Conservation (phyloP, 2,888 invertebrate species). For the Rhingia rostrata region DNA sequence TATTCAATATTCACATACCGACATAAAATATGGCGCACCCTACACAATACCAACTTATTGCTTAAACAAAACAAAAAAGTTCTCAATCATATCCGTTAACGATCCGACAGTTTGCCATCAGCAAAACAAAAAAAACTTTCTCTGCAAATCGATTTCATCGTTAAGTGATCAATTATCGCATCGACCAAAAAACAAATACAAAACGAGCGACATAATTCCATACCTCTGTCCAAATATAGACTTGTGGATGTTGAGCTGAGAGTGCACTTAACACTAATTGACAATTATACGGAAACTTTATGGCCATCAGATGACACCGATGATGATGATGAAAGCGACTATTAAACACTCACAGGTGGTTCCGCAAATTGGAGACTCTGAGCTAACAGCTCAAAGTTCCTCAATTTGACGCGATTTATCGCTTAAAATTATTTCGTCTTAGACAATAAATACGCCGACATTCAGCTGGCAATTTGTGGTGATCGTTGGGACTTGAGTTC, state of each 20-base stretch:
- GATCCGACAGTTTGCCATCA: no score
- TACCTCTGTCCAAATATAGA: neutral
- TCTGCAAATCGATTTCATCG: constrained; percentile 12
- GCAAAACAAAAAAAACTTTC: constrained; percentile 6
- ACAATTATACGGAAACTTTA: constrained; percentile 34
- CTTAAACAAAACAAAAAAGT: no score
- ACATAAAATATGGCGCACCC: no score
- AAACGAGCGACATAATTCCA: constrained; percentile 8
- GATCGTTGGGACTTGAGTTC: constrained; percentile 7
- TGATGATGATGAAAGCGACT: constrained; percentile 16
- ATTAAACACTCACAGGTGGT: constrained; percentile 18
- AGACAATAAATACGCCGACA: constrained; percentile 26
- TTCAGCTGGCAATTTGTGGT: constrained; percentile 40
- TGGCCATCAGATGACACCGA: constrained; percentile 5
- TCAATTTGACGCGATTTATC: constrained; percentile 7
- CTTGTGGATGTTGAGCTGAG: neutral
- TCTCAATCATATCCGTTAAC: no score
- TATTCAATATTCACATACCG: no score
- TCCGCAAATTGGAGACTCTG: neutral
- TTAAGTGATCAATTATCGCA: constrained; percentile 21
- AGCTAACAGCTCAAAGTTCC: neutral
- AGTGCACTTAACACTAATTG: constrained; percentile 36
- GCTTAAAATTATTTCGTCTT: constrained; percentile 21
- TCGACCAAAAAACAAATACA: neutral
- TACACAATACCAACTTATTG: no score